Percentiles rank a stretch among this genome's conserved stretches.
phyloP scores from a whole-genome alignment of 1,140 invertebrate genomes.

The Acyrthosiphon pisum region DNA sequence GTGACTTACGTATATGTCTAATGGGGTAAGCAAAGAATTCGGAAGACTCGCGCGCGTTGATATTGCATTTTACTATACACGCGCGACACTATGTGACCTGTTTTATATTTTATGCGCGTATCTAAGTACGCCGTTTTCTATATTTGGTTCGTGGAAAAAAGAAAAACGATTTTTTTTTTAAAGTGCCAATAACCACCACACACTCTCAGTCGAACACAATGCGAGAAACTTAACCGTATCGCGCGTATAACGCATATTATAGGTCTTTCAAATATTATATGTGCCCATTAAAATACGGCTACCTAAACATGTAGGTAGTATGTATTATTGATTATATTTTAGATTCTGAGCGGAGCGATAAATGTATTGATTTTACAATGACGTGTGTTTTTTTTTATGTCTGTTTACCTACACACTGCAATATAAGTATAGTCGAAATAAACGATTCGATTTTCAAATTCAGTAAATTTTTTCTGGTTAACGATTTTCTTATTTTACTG shows the following conservation, averaged over 20 bases:
- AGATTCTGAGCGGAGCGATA: too few species aligned
- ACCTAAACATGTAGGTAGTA: too few species aligned
- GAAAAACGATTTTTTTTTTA: neutral
- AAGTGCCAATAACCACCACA: constrained; percentile 11
- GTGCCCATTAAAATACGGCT: too few species aligned
- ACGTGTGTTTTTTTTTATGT: too few species aligned
- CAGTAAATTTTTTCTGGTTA: too few species aligned
- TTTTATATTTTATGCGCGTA: constrained; percentile 26
- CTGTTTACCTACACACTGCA: too few species aligned
- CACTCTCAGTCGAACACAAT: neutral
- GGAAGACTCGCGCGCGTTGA: neutral
- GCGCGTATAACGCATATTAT: neutral
- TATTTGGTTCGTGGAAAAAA: neutral
- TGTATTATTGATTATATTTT: too few species aligned
- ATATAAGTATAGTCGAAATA: too few species aligned
- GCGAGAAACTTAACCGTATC: neutral
- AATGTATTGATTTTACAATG: too few species aligned
- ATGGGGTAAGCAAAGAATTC: constrained; percentile 2
- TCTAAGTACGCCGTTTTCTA: neutral
- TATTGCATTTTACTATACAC: constrained; percentile 17
- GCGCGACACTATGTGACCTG: neutral
- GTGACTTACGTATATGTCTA: neutral
- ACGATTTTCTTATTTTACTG: too few species aligned
- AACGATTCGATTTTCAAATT: too few species aligned
- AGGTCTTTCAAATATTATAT: neutral